A percentile compares a stretch with the other conserved stretches of the same genome.
phyloP scores from a whole-genome alignment of 2,888 invertebrate genomes.

The Erebia palarica region DNA sequence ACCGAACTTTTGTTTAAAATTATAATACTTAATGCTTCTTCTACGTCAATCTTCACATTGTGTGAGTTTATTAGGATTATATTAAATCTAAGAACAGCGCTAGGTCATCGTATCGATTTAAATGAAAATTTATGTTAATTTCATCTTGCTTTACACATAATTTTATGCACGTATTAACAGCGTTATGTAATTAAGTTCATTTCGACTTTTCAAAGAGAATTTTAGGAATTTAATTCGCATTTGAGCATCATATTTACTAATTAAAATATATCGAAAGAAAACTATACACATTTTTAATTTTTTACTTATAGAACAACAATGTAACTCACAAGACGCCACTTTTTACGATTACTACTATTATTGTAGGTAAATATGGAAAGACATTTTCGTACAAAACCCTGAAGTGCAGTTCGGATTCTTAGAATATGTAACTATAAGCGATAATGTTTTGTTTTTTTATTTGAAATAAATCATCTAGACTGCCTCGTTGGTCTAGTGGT shows the following conservation, averaged over 20 bases:
- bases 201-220: constrained; percentile 19
- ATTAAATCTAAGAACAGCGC: constrained; percentile 29
- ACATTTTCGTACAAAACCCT: no score
- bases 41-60: constrained; percentile 29
- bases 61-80: constrained; percentile 32
- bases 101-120: constrained; percentile 35
- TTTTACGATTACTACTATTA: no score
- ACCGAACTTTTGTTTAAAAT: constrained; percentile 24
- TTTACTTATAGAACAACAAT: no score
- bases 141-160: constrained; percentile 26
- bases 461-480: no score
- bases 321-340: no score
- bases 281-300: no score
- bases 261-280: no score
- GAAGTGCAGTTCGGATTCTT: no score
- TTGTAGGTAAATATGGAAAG: no score
- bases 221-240: neutral
- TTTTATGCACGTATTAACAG: constrained; percentile 24
- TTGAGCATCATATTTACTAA: neutral
- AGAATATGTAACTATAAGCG: no score
- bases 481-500: no score
- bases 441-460: no score
- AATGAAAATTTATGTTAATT: constrained; percentile 43
- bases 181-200: constrained; percentile 27
- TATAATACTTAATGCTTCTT: constrained; percentile 29